A percentile compares a stretch with the other conserved stretches of the same genome.
Evolutionary conservation across 2,113 vertebrate species (phyloP).

Genomic region (Callipepla squamata): DNA sequence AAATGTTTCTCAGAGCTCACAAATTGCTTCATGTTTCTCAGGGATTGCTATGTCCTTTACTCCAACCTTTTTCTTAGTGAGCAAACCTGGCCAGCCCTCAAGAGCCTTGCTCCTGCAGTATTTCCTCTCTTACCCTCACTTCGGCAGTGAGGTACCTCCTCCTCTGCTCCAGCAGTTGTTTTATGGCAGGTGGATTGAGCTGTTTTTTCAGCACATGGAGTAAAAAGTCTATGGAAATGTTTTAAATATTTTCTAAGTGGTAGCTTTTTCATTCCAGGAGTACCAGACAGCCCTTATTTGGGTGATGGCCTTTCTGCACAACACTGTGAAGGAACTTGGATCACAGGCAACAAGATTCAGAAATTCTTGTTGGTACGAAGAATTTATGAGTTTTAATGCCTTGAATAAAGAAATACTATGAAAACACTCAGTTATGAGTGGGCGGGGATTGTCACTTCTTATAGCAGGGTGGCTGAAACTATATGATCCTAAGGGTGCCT

Average conservation of each 20-base stretch:
- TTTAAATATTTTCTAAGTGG: neutral
- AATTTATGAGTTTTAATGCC: neutral
- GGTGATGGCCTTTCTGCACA: neutral
- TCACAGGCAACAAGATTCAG: neutral
- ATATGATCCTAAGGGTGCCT: too few relatives aligned
- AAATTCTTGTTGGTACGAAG: neutral
- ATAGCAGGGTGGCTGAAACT: too few relatives aligned
- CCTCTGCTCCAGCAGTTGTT: rapidly evolving
- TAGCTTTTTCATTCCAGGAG: neutral
- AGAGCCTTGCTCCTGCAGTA: neutral
- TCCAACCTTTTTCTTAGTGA: neutral
- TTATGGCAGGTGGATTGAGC: rapidly evolving
- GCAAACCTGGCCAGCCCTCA: neutral
- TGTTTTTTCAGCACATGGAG: neutral
- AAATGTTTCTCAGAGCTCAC: neutral
- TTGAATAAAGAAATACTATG: neutral
- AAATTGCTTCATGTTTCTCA: neutral
- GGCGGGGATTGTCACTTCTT: too few relatives aligned
- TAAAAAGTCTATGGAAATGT: neutral
- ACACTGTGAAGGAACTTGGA: neutral
- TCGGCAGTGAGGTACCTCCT: neutral
- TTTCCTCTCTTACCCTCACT: neutral
- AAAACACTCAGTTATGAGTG: neutral
- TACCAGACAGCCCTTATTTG: neutral
- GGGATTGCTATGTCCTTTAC: neutral